Evolutionary conservation across 2,113 vertebrate genomes (phyloP).

Genomic region (Phainopepla nitens): DNA sequence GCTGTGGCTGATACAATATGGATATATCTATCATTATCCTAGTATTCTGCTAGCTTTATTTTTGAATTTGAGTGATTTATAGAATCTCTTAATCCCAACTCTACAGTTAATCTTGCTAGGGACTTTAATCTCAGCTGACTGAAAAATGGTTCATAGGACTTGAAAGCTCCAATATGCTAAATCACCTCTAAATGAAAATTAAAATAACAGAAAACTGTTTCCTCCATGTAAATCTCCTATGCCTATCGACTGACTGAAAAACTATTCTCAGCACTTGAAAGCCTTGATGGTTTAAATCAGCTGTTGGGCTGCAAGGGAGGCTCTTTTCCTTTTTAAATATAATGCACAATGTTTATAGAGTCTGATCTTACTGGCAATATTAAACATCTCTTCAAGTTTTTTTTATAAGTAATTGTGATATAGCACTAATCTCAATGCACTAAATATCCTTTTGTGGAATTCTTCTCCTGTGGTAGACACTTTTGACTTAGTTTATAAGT

Average conservation of each 20-base stretch:
- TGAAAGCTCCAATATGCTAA: conserved; percentile 36
- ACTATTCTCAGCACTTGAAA: neutral
- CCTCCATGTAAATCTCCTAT: neutral
- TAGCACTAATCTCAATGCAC: neutral
- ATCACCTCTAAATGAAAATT: conserved; percentile 49
- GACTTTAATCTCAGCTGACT: conserved; percentile 38
- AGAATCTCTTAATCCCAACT: conserved; percentile 53
- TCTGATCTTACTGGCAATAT: neutral
- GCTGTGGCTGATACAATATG: conserved; percentile 21
- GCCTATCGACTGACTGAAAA: neutral
- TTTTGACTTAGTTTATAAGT: neutral
- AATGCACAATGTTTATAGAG: neutral
- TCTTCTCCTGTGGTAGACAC: neutral
- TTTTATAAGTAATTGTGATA: neutral
- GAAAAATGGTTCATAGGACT: conserved; percentile 24
- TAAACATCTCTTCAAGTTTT: neutral
- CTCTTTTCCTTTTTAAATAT: neutral
- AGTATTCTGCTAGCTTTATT: conserved; percentile 22
- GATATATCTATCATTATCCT: conserved; percentile 16
- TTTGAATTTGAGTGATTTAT: conserved; percentile 52
- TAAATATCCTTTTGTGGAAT: neutral
- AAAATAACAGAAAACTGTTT: conserved; percentile 40
- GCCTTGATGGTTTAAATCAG: neutral
- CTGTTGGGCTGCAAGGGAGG: neutral
- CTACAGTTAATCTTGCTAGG: conserved; percentile 47